Evolutionary conservation across 2,797 vertebrate species (phyloP).

Genomic region (Chiroxiphia lanceolata): DNA sequence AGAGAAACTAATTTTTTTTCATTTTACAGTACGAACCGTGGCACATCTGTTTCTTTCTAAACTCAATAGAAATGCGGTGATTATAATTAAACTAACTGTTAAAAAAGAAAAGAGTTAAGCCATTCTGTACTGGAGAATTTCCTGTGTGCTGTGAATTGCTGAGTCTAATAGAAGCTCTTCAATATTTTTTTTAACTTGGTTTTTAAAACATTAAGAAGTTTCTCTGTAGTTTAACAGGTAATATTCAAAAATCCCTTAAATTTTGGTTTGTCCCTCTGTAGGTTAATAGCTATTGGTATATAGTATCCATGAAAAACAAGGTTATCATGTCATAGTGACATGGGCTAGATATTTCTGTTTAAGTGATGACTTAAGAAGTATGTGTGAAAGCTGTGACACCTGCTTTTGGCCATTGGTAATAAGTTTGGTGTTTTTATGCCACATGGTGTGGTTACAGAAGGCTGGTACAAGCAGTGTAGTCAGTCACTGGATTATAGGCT

Average conservation of each 20-base stretch:
- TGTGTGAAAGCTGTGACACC: neutral
- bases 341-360: neutral
- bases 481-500: neutral
- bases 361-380: neutral
- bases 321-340: neutral
- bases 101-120: neutral
- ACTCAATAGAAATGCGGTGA: neutral
- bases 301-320: neutral
- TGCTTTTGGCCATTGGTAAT: neutral
- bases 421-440: rapidly evolving
- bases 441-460: neutral
- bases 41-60: neutral
- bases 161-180: neutral
- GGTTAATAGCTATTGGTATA: neutral
- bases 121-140: neutral
- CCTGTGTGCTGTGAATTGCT: neutral
- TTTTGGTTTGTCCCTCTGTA: neutral
- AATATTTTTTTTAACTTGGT: neutral
- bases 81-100: neutral
- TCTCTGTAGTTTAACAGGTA: neutral
- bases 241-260: neutral
- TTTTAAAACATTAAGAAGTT: neutral
- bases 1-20: neutral
- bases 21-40: neutral
- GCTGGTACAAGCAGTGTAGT: neutral